Conservation (phyloP, 2,113 vertebrate species). For the Oxyruncus cristatus region DNA sequence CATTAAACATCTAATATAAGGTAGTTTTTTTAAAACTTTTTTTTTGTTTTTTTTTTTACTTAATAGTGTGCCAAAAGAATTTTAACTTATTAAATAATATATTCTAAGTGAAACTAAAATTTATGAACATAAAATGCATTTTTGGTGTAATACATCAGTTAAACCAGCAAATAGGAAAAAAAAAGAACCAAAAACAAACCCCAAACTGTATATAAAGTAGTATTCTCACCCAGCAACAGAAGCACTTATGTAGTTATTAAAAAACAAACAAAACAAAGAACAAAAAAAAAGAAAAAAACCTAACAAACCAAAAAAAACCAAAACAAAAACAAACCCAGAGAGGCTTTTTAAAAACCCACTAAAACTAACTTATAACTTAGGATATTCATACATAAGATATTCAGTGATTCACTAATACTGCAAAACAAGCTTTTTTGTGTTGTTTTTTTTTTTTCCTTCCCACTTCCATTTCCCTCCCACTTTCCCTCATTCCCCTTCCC, state of each 20-base stretch:
- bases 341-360: conserved; percentile 62
- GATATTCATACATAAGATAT: conserved; percentile 67
- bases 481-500: conserved; percentile 13
- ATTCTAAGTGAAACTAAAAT: conserved; percentile 84
- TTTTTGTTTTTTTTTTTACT: conserved; percentile 50
- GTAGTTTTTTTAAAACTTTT: conserved; percentile 55
- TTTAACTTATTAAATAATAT: conserved; percentile 89
- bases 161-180: conserved; percentile 76
- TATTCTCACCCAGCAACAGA: conserved; percentile 79
- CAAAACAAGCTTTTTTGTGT: conserved; percentile 64
- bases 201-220: conserved; percentile 73
- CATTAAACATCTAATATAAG: conserved; percentile 74
- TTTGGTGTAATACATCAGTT: conserved; percentile 84
- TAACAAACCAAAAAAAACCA: background rate
- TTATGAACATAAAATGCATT: conserved; percentile 84
- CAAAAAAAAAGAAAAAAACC: background rate
- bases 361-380: conserved; percentile 77
- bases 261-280: background rate
- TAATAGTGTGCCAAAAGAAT: conserved; percentile 81
- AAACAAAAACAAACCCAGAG: conserved; percentile 13
- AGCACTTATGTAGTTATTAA: conserved; percentile 74
- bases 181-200: conserved; percentile 66
- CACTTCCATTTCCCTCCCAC: background rate
- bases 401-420: conserved; percentile 80
- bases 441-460: background rate